Evolutionary conservation across 2,888 invertebrate species (phyloP).

Genomic region (Girardia tigrina): DNA sequence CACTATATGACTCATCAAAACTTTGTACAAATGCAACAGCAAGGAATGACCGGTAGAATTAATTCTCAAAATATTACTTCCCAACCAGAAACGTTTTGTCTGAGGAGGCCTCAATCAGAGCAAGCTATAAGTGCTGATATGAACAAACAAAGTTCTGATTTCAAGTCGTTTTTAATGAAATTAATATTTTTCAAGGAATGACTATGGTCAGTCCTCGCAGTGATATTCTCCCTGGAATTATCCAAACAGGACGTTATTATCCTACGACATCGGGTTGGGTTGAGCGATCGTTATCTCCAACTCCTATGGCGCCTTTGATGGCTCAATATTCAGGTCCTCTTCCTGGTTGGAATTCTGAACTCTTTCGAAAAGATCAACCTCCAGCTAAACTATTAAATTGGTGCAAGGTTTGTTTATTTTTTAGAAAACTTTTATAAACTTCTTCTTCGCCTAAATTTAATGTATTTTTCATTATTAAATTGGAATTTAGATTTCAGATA

Average conservation of each 20-base stretch:
- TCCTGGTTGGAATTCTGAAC: conserved; percentile 31
- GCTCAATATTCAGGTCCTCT: conserved; percentile 3
- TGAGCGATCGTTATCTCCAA: conserved; percentile 1
- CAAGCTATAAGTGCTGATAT: conserved; percentile 12
- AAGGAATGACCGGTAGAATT: conserved; percentile 4
- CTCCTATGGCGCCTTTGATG: neutral
- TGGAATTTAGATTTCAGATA: too few relatives aligned
- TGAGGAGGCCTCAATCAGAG: neutral
- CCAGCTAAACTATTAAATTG: conserved; percentile 25
- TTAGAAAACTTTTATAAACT: too few relatives aligned
- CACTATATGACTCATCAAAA: conserved; percentile 12
- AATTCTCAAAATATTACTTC: neutral
- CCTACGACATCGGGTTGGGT: neutral
- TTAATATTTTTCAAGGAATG: neutral
- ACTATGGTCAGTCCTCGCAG: conserved; percentile 14
- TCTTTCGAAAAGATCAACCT: conserved; percentile 28
- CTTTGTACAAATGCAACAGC: neutral
- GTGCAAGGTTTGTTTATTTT: conserved; percentile 33
- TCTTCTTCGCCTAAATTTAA: too few relatives aligned
- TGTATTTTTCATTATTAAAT: too few relatives aligned
- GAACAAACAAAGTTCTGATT: neutral
- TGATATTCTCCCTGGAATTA: conserved; percentile 10
- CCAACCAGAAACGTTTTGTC: conserved; percentile 15
- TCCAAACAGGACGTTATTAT: neutral
- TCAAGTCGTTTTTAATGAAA: too few relatives aligned